Evolutionary conservation across 37 sponge, comb jelly and placozoan species (phyloP).

Genomic region (Chondrosia reniformis): DNA sequence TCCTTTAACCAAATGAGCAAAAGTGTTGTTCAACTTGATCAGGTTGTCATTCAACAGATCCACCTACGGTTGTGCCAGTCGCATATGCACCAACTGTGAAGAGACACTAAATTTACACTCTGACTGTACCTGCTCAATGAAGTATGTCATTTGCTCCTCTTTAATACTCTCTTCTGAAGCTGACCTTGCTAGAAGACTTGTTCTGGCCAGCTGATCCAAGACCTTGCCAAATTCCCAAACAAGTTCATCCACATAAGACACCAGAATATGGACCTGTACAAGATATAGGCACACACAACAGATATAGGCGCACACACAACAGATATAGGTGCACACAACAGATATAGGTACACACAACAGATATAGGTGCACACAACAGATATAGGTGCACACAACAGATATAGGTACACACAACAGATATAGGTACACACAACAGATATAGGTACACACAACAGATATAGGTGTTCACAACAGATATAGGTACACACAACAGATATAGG

Average conservation of each 20-base stretch:
- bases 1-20: constrained; percentile 10
- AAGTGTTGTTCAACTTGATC: background rate
- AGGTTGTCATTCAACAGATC: constrained; percentile 6
- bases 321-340: background rate
- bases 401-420: background rate
- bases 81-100: background rate
- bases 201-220: constrained; percentile 57
- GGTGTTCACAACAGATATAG: background rate
- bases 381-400: background rate
- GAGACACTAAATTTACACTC: background rate
- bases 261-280: constrained; percentile 68
- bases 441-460: background rate
- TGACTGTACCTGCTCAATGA: background rate
- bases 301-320: background rate
- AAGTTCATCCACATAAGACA: no score
- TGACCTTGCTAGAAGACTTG: constrained; percentile 45
- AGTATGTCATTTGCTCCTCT: background rate
- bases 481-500: background rate
- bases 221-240: constrained; percentile 59
- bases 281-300: background rate
- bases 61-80: background rate
- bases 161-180: background rate
- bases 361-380: background rate
- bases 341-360: background rate
- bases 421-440: background rate